These are phyloP conservation scores for Zoanthus sociatus DNA, from an alignment of 92 coral and sea anemone genomes.

Conservation along the genomic window DNA sequence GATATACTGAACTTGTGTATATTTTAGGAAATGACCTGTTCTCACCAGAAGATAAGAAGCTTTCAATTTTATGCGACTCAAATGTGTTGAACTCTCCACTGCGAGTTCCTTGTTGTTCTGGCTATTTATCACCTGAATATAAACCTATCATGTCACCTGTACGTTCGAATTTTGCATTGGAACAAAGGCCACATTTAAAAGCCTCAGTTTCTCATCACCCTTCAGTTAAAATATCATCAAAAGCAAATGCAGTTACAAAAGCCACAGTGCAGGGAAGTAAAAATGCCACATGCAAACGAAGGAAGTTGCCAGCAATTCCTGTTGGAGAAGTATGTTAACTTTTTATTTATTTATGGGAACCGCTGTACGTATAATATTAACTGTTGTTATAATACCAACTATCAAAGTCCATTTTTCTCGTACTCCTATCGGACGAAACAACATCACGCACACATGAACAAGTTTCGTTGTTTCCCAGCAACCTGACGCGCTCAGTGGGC, in stretches of 20 bases:
- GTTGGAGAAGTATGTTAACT: neutral
- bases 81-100: neutral
- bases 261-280: slow-evolving; percentile 25
- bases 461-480: no score
- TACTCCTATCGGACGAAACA: no score
- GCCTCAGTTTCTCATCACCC: neutral
- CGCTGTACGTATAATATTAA: neutral
- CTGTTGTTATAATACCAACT: no score
- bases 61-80: neutral
- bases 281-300: neutral
- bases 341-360: neutral
- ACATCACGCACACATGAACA: no score
- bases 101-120: slow-evolving; percentile 40
- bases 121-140: slow-evolving; percentile 2
- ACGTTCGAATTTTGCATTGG: neutral
- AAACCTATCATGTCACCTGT: slow-evolving; percentile 4
- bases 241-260: slow-evolving; percentile 11
- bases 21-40: slow-evolving; percentile 23
- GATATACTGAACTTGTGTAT: neutral
- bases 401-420: no score
- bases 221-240: neutral
- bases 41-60: slow-evolving; percentile 1
- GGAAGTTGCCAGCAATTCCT: slow-evolving; percentile 32
- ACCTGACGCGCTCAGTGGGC: no score
- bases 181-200: neutral